Conservation (phyloP, 2,888 invertebrate genomes). For the Cylloceria caligata region DNA sequence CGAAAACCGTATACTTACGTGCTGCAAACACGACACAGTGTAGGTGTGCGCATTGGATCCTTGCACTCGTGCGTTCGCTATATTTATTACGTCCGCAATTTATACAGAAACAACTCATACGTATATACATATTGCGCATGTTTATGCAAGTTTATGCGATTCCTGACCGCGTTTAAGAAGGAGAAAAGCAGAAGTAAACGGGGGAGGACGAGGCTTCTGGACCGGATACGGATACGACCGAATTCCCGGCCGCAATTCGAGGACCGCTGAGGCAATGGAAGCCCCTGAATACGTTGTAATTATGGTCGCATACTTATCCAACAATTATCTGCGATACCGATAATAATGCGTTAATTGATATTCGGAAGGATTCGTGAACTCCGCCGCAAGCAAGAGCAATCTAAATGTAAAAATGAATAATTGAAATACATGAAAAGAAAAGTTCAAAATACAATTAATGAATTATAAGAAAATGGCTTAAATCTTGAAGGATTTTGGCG, state of each 20-base stretch:
- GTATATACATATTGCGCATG: not conserved
- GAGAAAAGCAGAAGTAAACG: not conserved
- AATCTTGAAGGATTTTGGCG: not conserved
- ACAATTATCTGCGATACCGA: not conserved
- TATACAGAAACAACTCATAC: not conserved
- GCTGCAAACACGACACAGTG: not conserved
- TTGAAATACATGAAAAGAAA: not conserved
- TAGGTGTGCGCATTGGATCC: not conserved
- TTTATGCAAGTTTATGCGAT: conserved; percentile 4
- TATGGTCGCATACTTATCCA: not conserved
- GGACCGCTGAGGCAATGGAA: not conserved
- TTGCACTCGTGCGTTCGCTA: not conserved
- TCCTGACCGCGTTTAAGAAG: not conserved
- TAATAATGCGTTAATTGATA: too few relatives aligned
- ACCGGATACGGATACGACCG: not conserved
- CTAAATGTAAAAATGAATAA: too few relatives aligned
- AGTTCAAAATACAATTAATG: not conserved
- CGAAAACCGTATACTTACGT: not conserved
- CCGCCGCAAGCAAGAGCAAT: too few relatives aligned
- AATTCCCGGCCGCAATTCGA: not conserved
- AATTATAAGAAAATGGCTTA: not conserved
- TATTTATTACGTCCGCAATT: conserved; percentile 11
- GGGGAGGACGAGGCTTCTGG: not conserved
- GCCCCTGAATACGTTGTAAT: not conserved
- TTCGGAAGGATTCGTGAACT: too few relatives aligned